These are phyloP conservation scores for Torymus texanus DNA, from an alignment of 2,888 invertebrate species.

Conservation along the genomic window DNA sequence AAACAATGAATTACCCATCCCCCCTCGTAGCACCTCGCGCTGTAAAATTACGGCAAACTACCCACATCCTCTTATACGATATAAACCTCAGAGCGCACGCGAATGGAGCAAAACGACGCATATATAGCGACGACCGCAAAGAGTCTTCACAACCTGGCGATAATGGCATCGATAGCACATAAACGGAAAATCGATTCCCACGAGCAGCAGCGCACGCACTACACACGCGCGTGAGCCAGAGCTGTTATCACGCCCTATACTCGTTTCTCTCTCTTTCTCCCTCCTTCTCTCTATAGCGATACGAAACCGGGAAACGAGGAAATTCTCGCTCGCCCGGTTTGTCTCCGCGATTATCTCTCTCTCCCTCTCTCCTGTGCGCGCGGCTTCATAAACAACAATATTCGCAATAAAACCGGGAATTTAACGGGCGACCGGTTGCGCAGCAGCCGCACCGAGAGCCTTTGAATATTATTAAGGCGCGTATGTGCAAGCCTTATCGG, in stretches of 20 bases:
- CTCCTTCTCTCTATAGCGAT: constrained; percentile 16
- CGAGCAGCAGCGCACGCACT: neutral
- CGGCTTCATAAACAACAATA: constrained; percentile 53
- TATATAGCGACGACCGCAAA: neutral
- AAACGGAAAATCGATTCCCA: constrained; percentile 48
- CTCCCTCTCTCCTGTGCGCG: neutral
- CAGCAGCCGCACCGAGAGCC: constrained; percentile 3
- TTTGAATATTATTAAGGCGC: constrained; percentile 40
- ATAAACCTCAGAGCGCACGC: too few relatives aligned
- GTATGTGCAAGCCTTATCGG: constrained; percentile 24
- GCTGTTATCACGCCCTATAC: constrained; percentile 30
- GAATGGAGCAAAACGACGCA: neutral
- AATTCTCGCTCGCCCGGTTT: constrained; percentile 36
- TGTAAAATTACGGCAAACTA: too few relatives aligned
- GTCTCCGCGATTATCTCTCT: constrained; percentile 47
- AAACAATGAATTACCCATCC: too few relatives aligned
- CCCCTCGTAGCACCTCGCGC: too few relatives aligned
- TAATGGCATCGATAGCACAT: constrained; percentile 22
- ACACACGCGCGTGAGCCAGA: too few relatives aligned
- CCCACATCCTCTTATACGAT: too few relatives aligned
- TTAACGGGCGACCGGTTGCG: constrained; percentile 45
- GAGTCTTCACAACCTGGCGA: neutral
- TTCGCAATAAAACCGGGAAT: constrained; percentile 47
- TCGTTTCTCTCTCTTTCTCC: constrained; percentile 38
- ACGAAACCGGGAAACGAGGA: constrained; percentile 51